Evolutionary conservation across 2,113 vertebrate genomes (phyloP).

Genomic region (Eudorcas thomsonii): DNA sequence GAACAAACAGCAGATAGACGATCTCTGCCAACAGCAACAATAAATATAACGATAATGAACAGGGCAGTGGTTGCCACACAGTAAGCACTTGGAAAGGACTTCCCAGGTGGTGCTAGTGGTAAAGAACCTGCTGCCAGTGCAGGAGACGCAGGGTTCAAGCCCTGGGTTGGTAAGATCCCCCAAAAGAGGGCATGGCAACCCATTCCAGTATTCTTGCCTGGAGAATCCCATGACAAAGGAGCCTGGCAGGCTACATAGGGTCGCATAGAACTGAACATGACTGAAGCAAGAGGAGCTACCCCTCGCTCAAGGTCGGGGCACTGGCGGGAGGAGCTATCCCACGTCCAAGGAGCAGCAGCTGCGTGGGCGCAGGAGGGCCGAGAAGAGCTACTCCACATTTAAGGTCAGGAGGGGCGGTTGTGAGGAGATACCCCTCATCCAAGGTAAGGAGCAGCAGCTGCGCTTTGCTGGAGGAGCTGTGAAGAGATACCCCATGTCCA

Average conservation of each 20-base stretch:
- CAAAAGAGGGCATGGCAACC: background rate
- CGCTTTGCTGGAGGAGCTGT: too few relatives aligned
- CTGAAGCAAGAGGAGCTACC: background rate
- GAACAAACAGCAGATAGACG: background rate
- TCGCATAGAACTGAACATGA: background rate
- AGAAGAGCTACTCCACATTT: too few relatives aligned
- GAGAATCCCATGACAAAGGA: background rate
- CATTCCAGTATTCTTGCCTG: background rate
- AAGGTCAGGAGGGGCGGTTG: too few relatives aligned
- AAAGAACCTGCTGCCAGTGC: background rate
- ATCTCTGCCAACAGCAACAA: background rate
- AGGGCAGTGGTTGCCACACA: background rate
- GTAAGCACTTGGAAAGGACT: background rate
- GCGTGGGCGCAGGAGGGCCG: fast-evolving
- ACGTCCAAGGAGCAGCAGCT: too few relatives aligned
- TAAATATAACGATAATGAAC: background rate
- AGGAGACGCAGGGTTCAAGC: background rate
- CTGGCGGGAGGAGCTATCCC: too few relatives aligned
- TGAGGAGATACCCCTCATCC: too few relatives aligned
- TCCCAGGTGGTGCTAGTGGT: background rate
- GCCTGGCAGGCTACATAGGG: background rate
- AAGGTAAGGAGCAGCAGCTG: too few relatives aligned
- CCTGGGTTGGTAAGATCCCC: background rate
- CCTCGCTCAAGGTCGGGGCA: too few relatives aligned
- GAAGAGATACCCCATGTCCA: too few relatives aligned